Evolutionary conservation across 2,888 invertebrate genomes (phyloP).

Genomic region (Himalopsyche kuldschensis): DNA sequence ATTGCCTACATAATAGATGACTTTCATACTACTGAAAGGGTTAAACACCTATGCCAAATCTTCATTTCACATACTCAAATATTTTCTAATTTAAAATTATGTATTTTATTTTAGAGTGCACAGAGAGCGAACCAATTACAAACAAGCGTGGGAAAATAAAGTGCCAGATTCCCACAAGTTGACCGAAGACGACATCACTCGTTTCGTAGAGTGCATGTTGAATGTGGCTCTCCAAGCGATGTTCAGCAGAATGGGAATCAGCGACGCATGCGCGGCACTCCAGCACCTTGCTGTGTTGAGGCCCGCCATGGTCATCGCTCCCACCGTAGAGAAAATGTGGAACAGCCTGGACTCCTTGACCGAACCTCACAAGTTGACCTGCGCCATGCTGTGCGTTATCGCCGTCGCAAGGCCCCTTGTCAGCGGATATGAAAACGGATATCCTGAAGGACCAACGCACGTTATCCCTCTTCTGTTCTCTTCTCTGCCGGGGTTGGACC

Average conservation of each 20-base stretch:
- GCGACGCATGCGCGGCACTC: conserved; percentile 68
- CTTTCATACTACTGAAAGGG: too few species aligned
- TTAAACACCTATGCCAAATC: too few species aligned
- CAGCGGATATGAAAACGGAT: conserved; percentile 57
- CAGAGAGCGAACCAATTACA: conserved; percentile 65
- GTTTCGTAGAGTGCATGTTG: conserved; percentile 76
- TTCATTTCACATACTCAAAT: neutral
- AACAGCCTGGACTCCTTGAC: conserved; percentile 81
- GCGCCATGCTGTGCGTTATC: conserved; percentile 70
- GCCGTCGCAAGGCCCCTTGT: conserved; percentile 70
- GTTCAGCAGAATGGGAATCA: conserved; percentile 70
- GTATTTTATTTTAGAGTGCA: conserved; percentile 53
- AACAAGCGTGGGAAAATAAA: conserved; percentile 68
- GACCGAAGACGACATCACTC: conserved; percentile 77
- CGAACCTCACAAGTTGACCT: conserved; percentile 82
- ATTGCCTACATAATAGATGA: too few species aligned
- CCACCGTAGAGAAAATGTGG: conserved; percentile 78
- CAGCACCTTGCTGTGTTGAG: conserved; percentile 77
- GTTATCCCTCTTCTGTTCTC: conserved; percentile 79
- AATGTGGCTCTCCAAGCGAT: conserved; percentile 77
- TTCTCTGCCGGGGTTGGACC: conserved; percentile 85
- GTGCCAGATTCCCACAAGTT: conserved; percentile 71
- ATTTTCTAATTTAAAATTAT: neutral
- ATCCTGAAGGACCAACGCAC: conserved; percentile 77
- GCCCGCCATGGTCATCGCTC: conserved; percentile 82